Base-by-base conservation (phyloP, 2,797 vertebrate genomes). In the Austrolebias charrua region DNA sequence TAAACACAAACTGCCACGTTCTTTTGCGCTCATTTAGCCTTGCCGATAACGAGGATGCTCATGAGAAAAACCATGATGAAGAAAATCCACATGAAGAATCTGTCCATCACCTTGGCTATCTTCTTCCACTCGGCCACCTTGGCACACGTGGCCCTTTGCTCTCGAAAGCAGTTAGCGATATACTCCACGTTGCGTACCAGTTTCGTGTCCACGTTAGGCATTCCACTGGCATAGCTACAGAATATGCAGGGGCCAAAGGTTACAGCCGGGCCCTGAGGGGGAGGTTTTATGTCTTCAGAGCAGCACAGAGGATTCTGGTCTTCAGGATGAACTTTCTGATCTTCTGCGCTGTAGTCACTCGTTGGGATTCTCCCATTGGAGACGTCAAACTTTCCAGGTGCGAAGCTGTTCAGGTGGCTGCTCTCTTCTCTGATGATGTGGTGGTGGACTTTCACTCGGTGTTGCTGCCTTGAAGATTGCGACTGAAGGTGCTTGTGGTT, bases 81-180 rank as follows among this genome's bases (percentile, higher is more conserved):
- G 85, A 99, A 98, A 77, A 98, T 90, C 97, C 97, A 99, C 97
- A 99, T 99, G 83, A 99, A 98, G 86, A 99, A 96, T 7, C 97
- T 90, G 75, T 99, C 97, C 94, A 98, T 97, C 82, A 99, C 97
- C 86, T 98, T 98, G n/a, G 97, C 97, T 0, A 99, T 94, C 83
- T 98, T 99, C 82, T 98, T 99, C 97, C 97, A 99, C 15, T 99
- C 97, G 0, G 94, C 93, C n/a, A 94, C 95, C 87, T 95, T 98
- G 69, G 93, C 93, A 3, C 89, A 85, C 19, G 95, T 97, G 70
- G 94, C 94, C 81, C 87, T 95, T 81, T 98, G 95, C 83, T 97
- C 96, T 45, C 93, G 86, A 77, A 96, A 94, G 69, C 95, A 98
- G 88, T 94, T 95, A 55, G 96, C 94, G 7, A 98, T 98, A 73